Evolutionary conservation across 1,140 invertebrate species (phyloP).

Genomic region (Cydia splendana): DNA sequence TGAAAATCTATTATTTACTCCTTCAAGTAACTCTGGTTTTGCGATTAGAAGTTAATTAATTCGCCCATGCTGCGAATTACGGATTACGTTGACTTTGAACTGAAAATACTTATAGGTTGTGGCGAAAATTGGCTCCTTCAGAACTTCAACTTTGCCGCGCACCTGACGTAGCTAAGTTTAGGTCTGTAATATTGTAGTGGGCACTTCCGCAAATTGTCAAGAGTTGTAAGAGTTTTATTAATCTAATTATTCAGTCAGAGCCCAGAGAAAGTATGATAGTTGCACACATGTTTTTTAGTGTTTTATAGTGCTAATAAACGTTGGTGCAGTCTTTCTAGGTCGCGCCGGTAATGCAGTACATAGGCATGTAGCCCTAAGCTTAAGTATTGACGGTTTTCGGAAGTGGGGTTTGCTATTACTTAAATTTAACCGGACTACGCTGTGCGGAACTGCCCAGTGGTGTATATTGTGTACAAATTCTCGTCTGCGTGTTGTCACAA

Average conservation of each 20-base stretch:
- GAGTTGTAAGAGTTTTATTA: neutral
- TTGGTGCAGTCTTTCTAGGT: too few species aligned
- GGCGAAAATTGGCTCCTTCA: neutral
- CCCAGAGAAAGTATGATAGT: neutral
- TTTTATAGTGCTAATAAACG: neutral
- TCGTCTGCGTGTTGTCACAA: slow-evolving; percentile 22
- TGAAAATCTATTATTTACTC: neutral
- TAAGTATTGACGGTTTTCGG: neutral
- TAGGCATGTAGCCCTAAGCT: neutral
- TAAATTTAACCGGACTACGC: neutral
- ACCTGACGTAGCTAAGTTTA: neutral
- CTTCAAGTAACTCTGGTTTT: neutral
- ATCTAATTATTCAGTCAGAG: neutral
- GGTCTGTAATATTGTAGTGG: slow-evolving; percentile 11
- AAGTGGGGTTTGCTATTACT: neutral
- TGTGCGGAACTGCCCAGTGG: neutral
- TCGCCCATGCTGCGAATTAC: neutral
- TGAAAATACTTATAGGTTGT: neutral
- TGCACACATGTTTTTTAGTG: neutral
- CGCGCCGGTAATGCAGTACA: neutral
- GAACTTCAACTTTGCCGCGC: neutral
- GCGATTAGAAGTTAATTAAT: neutral
- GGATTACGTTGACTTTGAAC: neutral
- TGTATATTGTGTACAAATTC: slow-evolving; percentile 25
- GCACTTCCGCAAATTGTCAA: neutral